Evolutionary conservation across 1,140 invertebrate species (phyloP).

Genomic region (Cardiocondyla obscurior): DNA sequence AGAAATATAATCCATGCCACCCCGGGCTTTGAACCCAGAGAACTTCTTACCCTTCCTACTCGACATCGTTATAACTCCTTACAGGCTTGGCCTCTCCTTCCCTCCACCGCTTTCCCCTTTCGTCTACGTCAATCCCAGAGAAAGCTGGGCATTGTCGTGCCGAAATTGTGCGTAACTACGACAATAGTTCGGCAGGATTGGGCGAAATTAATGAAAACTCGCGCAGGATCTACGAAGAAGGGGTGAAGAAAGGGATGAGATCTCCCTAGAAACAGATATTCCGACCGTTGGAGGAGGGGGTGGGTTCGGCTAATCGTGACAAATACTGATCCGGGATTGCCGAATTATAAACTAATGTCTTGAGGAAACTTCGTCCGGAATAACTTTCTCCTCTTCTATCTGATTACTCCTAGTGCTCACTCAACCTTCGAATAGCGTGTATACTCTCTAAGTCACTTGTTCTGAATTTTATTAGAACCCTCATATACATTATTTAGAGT

Average conservation of each 20-base stretch:
- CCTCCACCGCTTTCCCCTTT: constrained; percentile 38
- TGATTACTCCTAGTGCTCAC: constrained; percentile 53
- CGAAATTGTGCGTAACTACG: constrained; percentile 81
- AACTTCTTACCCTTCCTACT: constrained; percentile 57
- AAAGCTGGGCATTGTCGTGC: constrained; percentile 75
- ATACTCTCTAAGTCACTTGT: neutral
- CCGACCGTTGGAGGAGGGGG: constrained; percentile 56
- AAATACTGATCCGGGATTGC: constrained; percentile 84
- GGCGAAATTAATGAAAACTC: constrained; percentile 82
- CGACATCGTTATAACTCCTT: constrained; percentile 60
- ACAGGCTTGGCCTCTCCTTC: constrained; percentile 50
- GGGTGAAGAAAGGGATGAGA: constrained; percentile 68
- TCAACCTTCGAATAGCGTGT: constrained; percentile 12
- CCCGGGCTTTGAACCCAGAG: constrained; percentile 52
- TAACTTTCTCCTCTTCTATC: constrained; percentile 61
- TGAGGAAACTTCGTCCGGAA: constrained; percentile 76
- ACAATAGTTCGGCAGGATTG: constrained; percentile 80
- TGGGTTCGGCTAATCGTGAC: constrained; percentile 82
- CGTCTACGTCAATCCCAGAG: constrained; percentile 69
- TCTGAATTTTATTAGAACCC: constrained; percentile 5
- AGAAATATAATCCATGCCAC: constrained; percentile 75
- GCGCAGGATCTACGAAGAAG: constrained; percentile 67
- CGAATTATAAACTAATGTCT: constrained; percentile 84
- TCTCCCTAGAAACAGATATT: constrained; percentile 59
- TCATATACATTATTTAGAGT: neutral